phyloP scores from a whole-genome alignment of 2,113 vertebrate species.

The Bettongia penicillata region DNA sequence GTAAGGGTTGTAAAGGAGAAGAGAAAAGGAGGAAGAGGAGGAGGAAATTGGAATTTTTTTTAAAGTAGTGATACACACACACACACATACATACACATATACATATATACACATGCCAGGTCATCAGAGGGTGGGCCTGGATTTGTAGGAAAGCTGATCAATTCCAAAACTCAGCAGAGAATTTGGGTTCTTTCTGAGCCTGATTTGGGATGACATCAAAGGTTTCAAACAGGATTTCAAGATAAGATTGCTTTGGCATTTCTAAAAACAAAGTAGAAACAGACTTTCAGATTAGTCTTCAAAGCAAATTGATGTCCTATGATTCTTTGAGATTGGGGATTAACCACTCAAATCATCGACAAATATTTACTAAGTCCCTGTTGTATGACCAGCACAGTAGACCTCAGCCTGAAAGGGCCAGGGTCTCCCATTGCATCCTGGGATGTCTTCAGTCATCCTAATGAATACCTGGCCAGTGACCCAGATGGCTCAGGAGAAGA shows the following conservation, averaged over 20 bases:
- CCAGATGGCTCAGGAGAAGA: too few relatives aligned
- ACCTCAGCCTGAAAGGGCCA: too few relatives aligned
- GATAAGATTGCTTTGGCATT: background rate
- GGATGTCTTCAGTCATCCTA: too few relatives aligned
- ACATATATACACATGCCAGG: background rate
- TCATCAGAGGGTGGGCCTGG: background rate
- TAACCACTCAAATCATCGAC: background rate
- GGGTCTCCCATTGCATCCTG: too few relatives aligned
- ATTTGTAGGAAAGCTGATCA: background rate
- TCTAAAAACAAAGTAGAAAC: background rate
- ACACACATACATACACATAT: too few relatives aligned
- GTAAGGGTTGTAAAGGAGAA: background rate
- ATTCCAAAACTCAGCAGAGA: background rate
- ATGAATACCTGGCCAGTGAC: too few relatives aligned
- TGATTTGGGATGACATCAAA: background rate
- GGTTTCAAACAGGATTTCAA: background rate
- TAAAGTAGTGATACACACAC: background rate
- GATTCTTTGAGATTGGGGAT: background rate
- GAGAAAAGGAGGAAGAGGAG: background rate
- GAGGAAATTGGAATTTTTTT: background rate
- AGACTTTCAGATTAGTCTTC: background rate
- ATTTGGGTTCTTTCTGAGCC: background rate
- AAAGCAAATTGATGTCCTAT: background rate
- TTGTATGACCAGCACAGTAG: background rate
- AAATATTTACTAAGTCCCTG: background rate